Evolutionary conservation across 2,113 vertebrate genomes (phyloP).

Genomic region (Archilochus colubris): DNA sequence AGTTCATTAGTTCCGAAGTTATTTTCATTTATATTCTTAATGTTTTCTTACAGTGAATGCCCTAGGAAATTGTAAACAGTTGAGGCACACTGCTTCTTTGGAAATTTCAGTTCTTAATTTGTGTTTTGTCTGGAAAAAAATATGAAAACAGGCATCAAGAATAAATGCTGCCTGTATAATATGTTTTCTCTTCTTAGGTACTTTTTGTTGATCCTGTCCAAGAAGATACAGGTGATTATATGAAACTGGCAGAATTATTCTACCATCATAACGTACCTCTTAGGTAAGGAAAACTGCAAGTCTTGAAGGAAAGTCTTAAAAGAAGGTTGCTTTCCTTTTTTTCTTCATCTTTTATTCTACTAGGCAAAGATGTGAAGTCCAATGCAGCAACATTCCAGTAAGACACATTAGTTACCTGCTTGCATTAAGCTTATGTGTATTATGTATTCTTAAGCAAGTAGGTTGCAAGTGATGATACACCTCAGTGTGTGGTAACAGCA

Average conservation of each 20-base stretch:
- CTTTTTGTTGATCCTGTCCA: constrained; percentile 89
- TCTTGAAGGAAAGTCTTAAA: background rate
- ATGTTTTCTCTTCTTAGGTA: constrained; percentile 79
- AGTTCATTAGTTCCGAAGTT: constrained; percentile 28
- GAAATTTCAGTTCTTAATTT: background rate
- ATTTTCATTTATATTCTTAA: background rate
- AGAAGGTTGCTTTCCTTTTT: background rate
- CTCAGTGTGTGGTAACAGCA: background rate
- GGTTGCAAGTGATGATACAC: background rate
- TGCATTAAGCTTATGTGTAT: background rate
- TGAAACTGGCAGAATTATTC: constrained; percentile 89
- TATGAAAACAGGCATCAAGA: background rate
- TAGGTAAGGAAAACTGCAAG: constrained; percentile 77
- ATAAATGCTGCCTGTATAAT: background rate
- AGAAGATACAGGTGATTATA: constrained; percentile 83
- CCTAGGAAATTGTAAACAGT: background rate
- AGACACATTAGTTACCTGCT: background rate
- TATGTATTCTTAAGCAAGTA: background rate
- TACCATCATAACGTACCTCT: constrained; percentile 90
- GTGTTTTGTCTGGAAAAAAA: constrained; percentile 11
- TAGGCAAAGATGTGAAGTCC: background rate
- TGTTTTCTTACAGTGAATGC: background rate
- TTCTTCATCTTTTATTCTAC: background rate
- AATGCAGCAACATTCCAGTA: background rate
- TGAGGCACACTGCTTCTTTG: background rate